A percentile compares a stretch with the other conserved stretches of the same genome.
These are phyloP conservation scores for Bilobella aurantiaca DNA, from an alignment of 1,140 invertebrate genomes.

Conservation along the genomic window DNA sequence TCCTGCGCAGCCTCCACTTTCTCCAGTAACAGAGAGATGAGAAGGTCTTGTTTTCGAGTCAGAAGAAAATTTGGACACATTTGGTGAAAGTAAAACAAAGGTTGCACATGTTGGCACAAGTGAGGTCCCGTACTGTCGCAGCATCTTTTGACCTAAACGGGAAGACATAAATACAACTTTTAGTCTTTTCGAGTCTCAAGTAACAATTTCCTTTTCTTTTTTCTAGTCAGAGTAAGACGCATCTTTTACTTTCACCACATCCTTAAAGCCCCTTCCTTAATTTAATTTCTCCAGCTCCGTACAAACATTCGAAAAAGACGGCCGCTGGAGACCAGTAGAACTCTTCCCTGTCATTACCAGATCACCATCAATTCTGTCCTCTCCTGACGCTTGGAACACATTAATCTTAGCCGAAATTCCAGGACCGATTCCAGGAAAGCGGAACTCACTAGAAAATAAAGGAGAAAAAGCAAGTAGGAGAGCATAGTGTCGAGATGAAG, in stretches of 20 bases:
- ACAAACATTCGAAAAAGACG: background rate
- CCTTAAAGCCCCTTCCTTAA: background rate
- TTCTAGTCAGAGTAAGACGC: background rate
- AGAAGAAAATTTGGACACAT: conserved; percentile 23
- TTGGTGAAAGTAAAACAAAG: conserved; percentile 22
- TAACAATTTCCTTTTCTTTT: background rate
- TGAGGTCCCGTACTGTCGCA: background rate
- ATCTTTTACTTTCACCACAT: background rate
- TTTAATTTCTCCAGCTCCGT: conserved; percentile 23
- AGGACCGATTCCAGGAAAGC: no score
- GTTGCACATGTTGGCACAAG: conserved; percentile 28
- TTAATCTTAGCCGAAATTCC: no score
- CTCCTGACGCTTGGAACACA: background rate
- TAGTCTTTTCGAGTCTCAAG: conserved; percentile 1
- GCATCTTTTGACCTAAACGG: conserved; percentile 3
- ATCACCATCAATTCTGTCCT: background rate
- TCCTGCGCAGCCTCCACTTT: no score
- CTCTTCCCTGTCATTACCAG: background rate
- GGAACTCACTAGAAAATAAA: no score
- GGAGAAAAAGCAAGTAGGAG: no score
- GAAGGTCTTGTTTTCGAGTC: conserved; percentile 18
- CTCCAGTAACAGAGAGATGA: background rate
- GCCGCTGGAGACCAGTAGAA: background rate
- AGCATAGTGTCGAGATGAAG: no score
- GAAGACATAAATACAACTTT: conserved; percentile 22